These are phyloP conservation scores for Odontesthes bonariensis DNA, from an alignment of 2,113 vertebrate species.

Conservation along the genomic window DNA sequence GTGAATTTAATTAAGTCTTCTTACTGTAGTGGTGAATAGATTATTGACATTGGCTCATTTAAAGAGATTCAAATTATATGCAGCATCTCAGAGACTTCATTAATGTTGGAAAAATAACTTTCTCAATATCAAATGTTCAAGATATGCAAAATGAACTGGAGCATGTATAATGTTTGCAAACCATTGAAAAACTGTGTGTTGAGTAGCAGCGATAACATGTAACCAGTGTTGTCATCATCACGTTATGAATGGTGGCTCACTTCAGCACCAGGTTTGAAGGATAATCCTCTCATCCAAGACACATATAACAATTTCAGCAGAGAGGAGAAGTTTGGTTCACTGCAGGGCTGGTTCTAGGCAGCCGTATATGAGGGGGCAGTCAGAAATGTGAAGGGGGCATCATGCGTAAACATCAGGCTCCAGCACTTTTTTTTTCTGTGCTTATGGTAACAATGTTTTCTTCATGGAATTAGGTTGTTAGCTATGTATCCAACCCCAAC, in stretches of 20 bases:
- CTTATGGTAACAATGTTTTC: too few relatives aligned
- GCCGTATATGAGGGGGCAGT: too few relatives aligned
- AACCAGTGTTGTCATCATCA: constrained; percentile 15
- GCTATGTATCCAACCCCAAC: too few relatives aligned
- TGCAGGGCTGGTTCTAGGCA: too few relatives aligned
- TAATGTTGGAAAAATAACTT: constrained; percentile 39
- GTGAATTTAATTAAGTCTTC: constrained; percentile 40
- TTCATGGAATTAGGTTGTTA: too few relatives aligned
- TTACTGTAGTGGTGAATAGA: constrained; percentile 24
- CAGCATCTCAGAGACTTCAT: constrained; percentile 39
- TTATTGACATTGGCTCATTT: constrained; percentile 62
- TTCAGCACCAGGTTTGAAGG: constrained; percentile 33
- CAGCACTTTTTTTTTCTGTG: too few relatives aligned
- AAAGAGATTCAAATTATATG: constrained; percentile 36
- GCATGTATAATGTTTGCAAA: constrained; percentile 9
- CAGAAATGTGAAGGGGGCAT: too few relatives aligned
- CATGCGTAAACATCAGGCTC: too few relatives aligned
- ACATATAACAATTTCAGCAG: constrained; percentile 33
- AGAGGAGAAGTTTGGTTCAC: constrained; percentile 32
- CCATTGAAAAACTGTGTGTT: constrained; percentile 5
- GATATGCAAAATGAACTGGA: constrained; percentile 16
- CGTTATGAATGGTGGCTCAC: constrained; percentile 13
- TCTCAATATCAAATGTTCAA: constrained; percentile 26
- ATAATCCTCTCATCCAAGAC: constrained; percentile 47
- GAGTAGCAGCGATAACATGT: constrained; percentile 12